A percentile compares a stretch with the other conserved stretches of the same genome.
These are phyloP conservation scores for Zoanthus sansibaricus DNA, from an alignment of 92 coral and sea anemone genomes.

Conservation along the genomic window DNA sequence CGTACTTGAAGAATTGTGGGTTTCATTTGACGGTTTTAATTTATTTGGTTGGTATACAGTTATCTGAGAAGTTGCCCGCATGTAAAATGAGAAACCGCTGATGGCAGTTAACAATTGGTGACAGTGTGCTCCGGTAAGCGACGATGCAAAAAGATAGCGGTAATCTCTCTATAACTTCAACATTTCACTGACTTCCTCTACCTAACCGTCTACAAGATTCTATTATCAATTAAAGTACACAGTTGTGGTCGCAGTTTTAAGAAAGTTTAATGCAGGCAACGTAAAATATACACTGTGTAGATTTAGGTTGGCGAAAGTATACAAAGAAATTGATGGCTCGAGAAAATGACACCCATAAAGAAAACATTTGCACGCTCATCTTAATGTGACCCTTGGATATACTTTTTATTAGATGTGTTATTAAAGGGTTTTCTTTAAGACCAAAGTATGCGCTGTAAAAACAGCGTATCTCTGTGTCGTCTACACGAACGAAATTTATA, in stretches of 20 bases:
- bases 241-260: constrained; percentile 28
- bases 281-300: constrained; percentile 68
- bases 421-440: constrained; percentile 23
- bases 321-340: constrained; percentile 53
- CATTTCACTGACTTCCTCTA: constrained; percentile 38
- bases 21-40: constrained; percentile 83
- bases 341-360: constrained; percentile 55
- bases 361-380: constrained; percentile 75
- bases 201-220: constrained; percentile 39
- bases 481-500: constrained; percentile 38
- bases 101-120: constrained; percentile 41
- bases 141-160: constrained; percentile 51
- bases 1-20: constrained; percentile 78
- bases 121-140: constrained; percentile 36
- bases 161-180: constrained; percentile 58
- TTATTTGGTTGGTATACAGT: constrained; percentile 90
- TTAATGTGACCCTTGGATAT: constrained; percentile 64
- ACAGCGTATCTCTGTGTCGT: constrained; percentile 10
- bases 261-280: constrained; percentile 39
- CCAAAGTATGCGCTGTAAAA: constrained; percentile 25
- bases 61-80: constrained; percentile 88
- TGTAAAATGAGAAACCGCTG: constrained; percentile 89
- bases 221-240: constrained; percentile 38
- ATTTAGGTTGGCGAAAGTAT: constrained; percentile 66
- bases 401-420: constrained; percentile 47